Percentiles rank a stretch among this genome's conserved stretches.
Evolutionary conservation across 1,140 invertebrate genomes (phyloP).

Genomic region (Pogonomyrmex californicus): DNA sequence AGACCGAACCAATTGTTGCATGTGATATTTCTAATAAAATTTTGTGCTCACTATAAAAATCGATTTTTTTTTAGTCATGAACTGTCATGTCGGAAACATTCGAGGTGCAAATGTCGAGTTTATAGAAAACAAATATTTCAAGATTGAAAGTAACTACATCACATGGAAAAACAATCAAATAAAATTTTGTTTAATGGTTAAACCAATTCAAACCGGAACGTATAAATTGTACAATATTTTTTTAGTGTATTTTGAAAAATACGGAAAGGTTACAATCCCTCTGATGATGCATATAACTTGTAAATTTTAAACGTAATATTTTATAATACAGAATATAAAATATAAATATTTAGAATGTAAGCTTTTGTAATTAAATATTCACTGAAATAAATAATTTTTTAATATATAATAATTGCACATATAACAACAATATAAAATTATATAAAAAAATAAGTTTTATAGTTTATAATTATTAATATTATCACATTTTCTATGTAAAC

Average conservation of each 20-base stretch:
- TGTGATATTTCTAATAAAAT: not conserved
- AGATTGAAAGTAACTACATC: constrained; percentile 23
- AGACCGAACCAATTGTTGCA: constrained; percentile 27
- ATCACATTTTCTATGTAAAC: not conserved
- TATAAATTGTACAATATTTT: constrained; percentile 37
- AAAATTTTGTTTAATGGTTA: constrained; percentile 8
- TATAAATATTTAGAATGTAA: not conserved
- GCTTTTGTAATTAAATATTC: not conserved
- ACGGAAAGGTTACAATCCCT: not conserved
- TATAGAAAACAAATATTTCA: constrained; percentile 32
- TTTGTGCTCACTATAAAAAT: not conserved
- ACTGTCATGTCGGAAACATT: constrained; percentile 1
- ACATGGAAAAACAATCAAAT: constrained; percentile 6
- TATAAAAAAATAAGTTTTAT: not conserved
- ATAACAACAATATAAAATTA: not conserved
- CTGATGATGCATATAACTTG: not conserved
- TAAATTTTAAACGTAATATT: not conserved
- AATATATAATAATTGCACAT: not conserved
- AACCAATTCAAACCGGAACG: not conserved
- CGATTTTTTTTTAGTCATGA: constrained; percentile 14
- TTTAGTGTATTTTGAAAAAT: not conserved
- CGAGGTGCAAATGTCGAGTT: not conserved
- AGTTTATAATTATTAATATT: not conserved
- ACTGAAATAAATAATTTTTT: not conserved
- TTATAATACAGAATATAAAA: not conserved